A percentile compares a stretch with the other conserved stretches of the same genome.
These are phyloP conservation scores for Caiman crocodilus DNA, from an alignment of 2,797 vertebrate genomes.

Conservation along the genomic window DNA sequence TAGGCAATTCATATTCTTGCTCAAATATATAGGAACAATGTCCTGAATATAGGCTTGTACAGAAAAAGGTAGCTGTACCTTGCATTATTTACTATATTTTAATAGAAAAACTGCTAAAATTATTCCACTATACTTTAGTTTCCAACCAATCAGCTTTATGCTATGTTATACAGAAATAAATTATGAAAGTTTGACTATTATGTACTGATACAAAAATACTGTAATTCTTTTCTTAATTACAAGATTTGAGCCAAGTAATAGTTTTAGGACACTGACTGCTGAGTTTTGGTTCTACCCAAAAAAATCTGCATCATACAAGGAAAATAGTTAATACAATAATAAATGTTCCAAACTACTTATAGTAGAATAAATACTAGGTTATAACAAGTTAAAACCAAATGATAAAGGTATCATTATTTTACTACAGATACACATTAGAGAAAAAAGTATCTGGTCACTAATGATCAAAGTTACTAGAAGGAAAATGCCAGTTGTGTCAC, in stretches of 20 bases:
- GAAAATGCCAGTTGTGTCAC: conserved; percentile 73
- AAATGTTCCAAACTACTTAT: neutral
- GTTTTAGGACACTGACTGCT: neutral
- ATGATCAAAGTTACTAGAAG: conserved; percentile 62
- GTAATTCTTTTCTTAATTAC: neutral
- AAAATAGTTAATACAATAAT: neutral
- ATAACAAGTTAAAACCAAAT: neutral
- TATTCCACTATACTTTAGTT: neutral
- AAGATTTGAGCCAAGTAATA: neutral
- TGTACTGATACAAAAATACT: neutral
- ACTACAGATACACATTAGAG: neutral
- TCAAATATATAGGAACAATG: neutral
- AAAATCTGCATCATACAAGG: neutral
- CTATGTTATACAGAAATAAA: neutral
- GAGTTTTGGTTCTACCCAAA: neutral
- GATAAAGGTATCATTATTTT: neutral
- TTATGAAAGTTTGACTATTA: neutral
- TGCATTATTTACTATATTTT: neutral
- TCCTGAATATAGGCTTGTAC: neutral
- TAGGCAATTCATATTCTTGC: neutral
- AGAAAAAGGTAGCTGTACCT: neutral
- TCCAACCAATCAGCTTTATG: neutral
- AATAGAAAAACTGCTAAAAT: neutral
- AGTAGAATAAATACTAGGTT: neutral
- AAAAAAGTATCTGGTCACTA: conserved; percentile 41